Conservation (phyloP, 2,888 invertebrate species). For the Lasioglossum zephyrum region DNA sequence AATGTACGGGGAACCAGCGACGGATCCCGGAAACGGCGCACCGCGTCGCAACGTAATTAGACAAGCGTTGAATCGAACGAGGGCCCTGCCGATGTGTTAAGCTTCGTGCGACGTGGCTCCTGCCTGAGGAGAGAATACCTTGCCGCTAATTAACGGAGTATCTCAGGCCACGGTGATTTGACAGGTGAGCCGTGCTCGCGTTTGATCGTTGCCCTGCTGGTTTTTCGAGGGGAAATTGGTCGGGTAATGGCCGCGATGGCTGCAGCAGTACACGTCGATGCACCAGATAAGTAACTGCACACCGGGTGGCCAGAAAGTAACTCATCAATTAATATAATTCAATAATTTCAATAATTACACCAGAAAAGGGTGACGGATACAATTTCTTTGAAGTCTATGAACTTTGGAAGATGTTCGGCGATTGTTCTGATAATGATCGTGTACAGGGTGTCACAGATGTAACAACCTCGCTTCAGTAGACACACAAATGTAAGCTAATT, state of each 20-base stretch:
- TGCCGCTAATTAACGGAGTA: constrained; percentile 1
- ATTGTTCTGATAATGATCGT: too few species aligned
- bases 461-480: background rate
- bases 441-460: background rate
- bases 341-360: background rate
- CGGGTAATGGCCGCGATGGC: background rate
- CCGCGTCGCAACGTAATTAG: background rate
- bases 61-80: background rate
- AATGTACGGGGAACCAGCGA: background rate
- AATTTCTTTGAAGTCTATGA: background rate
- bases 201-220: background rate
- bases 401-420: too few species aligned
- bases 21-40: background rate
- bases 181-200: background rate
- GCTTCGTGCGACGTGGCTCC: background rate
- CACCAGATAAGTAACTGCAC: background rate
- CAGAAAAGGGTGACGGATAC: background rate
- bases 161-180: background rate
- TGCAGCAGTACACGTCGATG: background rate
- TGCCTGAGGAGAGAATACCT: background rate
- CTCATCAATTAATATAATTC: background rate
- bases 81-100: background rate
- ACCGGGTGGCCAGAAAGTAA: background rate
- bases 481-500: background rate
- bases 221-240: background rate